phyloP scores from a whole-genome alignment of 2,113 vertebrate species.

The Oncorhynchus mykiss region DNA sequence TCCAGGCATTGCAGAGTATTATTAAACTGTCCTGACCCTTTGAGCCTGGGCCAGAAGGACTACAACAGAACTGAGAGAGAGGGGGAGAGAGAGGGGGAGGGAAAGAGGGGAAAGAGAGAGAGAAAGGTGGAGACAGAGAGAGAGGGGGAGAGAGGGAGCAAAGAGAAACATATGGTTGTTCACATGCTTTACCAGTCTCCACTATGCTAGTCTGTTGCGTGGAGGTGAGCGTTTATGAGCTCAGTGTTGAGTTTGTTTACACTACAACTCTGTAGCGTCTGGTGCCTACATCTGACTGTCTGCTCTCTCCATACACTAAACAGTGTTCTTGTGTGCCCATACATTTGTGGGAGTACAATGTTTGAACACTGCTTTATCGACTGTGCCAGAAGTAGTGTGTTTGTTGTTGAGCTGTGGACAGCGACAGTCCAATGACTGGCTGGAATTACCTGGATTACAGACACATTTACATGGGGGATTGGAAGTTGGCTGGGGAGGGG shows the following conservation, averaged over 20 bases:
- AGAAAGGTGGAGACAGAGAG: too few species aligned
- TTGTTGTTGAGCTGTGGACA: neutral
- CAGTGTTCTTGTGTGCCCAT: too few species aligned
- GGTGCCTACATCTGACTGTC: too few species aligned
- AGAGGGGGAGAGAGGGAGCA: too few species aligned
- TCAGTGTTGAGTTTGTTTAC: too few species aligned
- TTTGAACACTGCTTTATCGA: neutral
- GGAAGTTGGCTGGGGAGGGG: neutral
- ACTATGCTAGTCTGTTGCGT: too few species aligned
- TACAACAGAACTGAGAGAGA: slow-evolving; percentile 15
- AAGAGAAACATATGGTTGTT: too few species aligned
- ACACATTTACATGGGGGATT: neutral
- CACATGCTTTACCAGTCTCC: too few species aligned
- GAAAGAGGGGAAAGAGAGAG: too few species aligned
- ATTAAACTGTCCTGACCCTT: slow-evolving; percentile 63
- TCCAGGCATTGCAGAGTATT: slow-evolving; percentile 71
- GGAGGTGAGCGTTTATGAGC: too few species aligned
- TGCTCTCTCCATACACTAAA: too few species aligned
- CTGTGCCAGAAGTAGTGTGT: slow-evolving; percentile 2
- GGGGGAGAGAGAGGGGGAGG: neutral
- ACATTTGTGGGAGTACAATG: neutral
- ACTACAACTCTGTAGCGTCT: too few species aligned
- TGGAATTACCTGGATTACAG: slow-evolving; percentile 42
- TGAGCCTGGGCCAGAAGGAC: slow-evolving; percentile 34
- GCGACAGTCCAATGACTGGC: slow-evolving; percentile 8